Base-by-base conservation (phyloP, 2,888 invertebrate species). In the Aleiodes alternator region DNA sequence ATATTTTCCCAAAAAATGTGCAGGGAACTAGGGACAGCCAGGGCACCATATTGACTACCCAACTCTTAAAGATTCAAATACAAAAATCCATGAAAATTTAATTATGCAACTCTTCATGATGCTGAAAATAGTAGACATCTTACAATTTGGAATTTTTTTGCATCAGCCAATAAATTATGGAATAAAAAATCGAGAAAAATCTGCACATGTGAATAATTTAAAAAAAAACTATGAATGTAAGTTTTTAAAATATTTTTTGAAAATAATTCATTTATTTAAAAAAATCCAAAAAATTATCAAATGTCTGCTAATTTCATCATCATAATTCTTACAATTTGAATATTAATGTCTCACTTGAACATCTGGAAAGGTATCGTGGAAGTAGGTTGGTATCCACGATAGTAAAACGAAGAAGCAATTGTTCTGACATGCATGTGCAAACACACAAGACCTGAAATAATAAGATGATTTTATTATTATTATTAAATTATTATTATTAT, bases 351-450 rank as follows among this genome's bases (percentile, higher is more conserved):
- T 51, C 12, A 90, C 89, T 86, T 93, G 93, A 50, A 93, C 93
- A 79, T 92, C 91, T 0, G 94, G 93, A 84, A 92, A 94, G 31
- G 92, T 93, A 82, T 94, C 94, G 83, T 93, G 92, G 85, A 95
- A 95, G 86, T 94, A 95, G 57, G 94, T 94, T 51, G 94, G 94
- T 85, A 95, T 90, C 94, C 94, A 95, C 9, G 94, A 94, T 56
- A 94, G 90, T 76, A 95, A 88, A 64, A 94, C 93, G 87, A 93
- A 94, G 86, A 94, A 94, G 81, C 94, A 93, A 87, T 94, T 94
- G 87, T 93, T 94, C 86, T 94, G 93, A 84, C 93, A 93, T 79
- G 94, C 93, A 86, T 95, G 94, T 61, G 93, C 94, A 77, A 93
- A 86, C 5, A 94, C 91, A 77, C 94, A 92, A n/a, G 94, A 93